Base-by-base conservation (phyloP, 2,797 vertebrate species). In the Acrocephalus scirpaceus region DNA sequence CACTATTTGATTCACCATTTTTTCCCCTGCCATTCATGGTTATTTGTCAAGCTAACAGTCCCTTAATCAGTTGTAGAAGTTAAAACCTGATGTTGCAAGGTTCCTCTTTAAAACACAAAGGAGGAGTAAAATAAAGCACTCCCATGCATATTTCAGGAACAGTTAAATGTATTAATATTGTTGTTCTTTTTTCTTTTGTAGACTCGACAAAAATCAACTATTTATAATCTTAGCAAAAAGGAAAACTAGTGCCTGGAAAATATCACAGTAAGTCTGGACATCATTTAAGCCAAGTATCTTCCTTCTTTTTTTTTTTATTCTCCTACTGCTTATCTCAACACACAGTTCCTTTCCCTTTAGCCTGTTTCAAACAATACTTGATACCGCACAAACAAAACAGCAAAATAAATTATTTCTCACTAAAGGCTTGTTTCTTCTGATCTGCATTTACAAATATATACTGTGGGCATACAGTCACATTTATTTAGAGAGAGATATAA, bases 301-400 rank as follows among this genome's bases (percentile, higher is more conserved):
- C 36, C 38, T 87, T 71, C 38, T 38, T 38, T 38, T 70, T 47
- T 60, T 82, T 84, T 57, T 61, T 4, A 95, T 95, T 96, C 94
- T 86, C 45, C 60, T 77, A 87, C 69, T 84, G 81, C 96, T 98
- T 98, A 98, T 97, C 97, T 97, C 94, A 96, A 95, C 20, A 16
- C 82, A 96, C 93, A 96, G 95, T 89, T 96, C 93, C 95, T 96
- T 97, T 95, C 97, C 94, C 96, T 95, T 95, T 73, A 80, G 88
- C 25, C 64, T 80, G 70, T 96, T 96, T 97, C 82, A 97, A 97
- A 97, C 95, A 97, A 96, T 96, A 96, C 85, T 95, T n/a, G 61
- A 96, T 78, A 88, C 77, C 90, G 94, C 96, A 96, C 91, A 97
- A 97, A 96, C 87, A 95, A 84, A 96, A 90, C 53, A 96, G 36